phyloP scores from a whole-genome alignment of 1,140 invertebrate species.

The Maconellicoccus hirsutus region DNA sequence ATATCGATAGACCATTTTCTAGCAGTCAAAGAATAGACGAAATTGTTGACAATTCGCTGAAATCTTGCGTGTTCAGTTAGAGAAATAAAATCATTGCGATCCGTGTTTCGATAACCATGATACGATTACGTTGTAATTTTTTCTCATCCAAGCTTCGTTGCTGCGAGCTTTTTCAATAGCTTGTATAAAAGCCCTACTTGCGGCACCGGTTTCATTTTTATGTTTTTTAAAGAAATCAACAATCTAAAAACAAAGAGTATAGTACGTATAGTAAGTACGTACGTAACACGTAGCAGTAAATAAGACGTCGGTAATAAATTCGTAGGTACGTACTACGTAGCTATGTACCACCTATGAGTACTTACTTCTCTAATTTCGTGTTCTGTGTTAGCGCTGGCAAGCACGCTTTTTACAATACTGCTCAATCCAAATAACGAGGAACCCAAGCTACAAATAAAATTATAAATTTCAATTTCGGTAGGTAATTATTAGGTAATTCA shows the following conservation, averaged over 20 bases:
- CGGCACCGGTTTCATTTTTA: slow-evolving; percentile 47
- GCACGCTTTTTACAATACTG: slow-evolving; percentile 56
- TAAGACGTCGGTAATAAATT: neutral
- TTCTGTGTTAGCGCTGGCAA: slow-evolving; percentile 54
- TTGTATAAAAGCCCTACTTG: slow-evolving; percentile 55
- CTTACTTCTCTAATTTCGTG: slow-evolving; percentile 65
- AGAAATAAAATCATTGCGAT: neutral
- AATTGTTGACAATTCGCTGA: too few species aligned
- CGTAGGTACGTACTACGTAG: neutral
- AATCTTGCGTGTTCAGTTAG: too few species aligned
- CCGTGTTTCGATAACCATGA: slow-evolving; percentile 46
- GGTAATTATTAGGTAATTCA: too few species aligned
- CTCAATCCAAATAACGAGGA: slow-evolving; percentile 55
- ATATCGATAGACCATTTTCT: too few species aligned
- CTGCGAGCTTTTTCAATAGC: slow-evolving; percentile 61
- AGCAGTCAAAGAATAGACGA: too few species aligned
- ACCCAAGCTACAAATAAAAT: slow-evolving; percentile 45
- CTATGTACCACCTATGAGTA: too few species aligned
- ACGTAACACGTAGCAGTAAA: neutral
- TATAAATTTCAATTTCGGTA: slow-evolving; percentile 12
- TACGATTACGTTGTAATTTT: slow-evolving; percentile 56
- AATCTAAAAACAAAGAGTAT: slow-evolving; percentile 13
- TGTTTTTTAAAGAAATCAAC: neutral
- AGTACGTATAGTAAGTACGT: neutral
- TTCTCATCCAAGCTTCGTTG: slow-evolving; percentile 68